Evolutionary conservation across 2,888 invertebrate species (phyloP), one percentile per base, ranked within the genome.

Genomic region (Hyposoter didymator): DNA sequence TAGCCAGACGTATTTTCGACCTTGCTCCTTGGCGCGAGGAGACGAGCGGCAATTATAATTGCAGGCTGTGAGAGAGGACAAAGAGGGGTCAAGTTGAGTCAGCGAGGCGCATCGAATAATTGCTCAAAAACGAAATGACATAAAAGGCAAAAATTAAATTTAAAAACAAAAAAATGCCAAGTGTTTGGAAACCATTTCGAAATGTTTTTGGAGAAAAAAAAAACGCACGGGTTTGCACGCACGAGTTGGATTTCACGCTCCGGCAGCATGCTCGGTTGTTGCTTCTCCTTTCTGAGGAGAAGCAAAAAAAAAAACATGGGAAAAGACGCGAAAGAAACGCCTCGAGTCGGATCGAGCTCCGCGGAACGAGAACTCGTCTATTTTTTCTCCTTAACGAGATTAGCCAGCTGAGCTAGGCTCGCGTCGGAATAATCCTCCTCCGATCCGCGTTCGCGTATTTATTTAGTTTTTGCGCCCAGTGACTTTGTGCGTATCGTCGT

Each of bases 321-420:
- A 67, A 22, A 78, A 52, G 17, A 66, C 45, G 66, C 12, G 45
- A 28, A 22, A 17, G 22, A 45, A 17, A 8, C 14, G 45, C 19
- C 66, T 55, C 32, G 72, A 64, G 62, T 35, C 70, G 55, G 80
- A 74, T 52, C 28, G 52, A 76, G 85, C 80, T 10, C 39, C 69
- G 76, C 69, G 76, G 62, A 85, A 83, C 28, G 76, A 76, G 75
- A 59, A 59, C 76, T 64, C 72, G 82, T 79, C 79, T 59, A 82
- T 76, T 83, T 83, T 72, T 72, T 19, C 76, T 67, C 52, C 73
- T 67, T 85, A 85, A 85, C 80, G 76, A 83, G 83, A 83, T 85
- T 83, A 80, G 66, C 43, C 73, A 73, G 67, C 79, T 85, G n/a
- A 80, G 83, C 85, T 72, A 62, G 43, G 28, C 59, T 59, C 28